Base-by-base conservation (phyloP, 2,797 vertebrate genomes). In the Cynopterus sphinx region DNA sequence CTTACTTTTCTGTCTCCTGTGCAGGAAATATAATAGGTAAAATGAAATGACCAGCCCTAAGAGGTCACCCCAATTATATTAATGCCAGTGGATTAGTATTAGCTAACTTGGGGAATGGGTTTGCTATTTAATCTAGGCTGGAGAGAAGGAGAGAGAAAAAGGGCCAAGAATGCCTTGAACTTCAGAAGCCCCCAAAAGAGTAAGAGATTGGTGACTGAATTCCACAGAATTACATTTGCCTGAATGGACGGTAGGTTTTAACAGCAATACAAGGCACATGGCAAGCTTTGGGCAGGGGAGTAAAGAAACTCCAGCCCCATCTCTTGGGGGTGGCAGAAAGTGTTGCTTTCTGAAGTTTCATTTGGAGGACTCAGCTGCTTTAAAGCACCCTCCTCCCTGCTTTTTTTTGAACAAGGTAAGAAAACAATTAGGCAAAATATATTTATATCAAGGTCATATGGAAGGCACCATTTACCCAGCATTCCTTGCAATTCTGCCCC, bases 1-100 rank as follows among this genome's bases (percentile, higher is more conserved):
- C 46, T 94, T 74, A 63, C 67, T 75, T 24, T 79, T 90, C 46
- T 46, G 49, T 84, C 55, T 94, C 15, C 12, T 91, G 49, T 78
- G 59, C 17, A 88, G 36, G 16, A 96, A 82, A 12, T 46, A 10
- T 74, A 75, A 85, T 36, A 90, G 73, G 39, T 87, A 86, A 95
- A 93, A 95, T 73, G 53, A 92, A 77, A 90, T 51, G 90, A 59
- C 65, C 51, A 43, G 24, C 53, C 13, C 22, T 70, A 16, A 77
- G 77, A 71, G 73, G 41, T 70, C 49, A 57, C 51, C 51, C 41
- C 26, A 33, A 13, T 74, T 49, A 86, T 85, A 70, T n/a, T 84
- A 90, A 39, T 17, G 7, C 21, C 49, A 17, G 43, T 33, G 53
- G 6, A 49, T 83, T 41, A 51, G 49, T 57, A 36, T 51, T 73